phyloP scores from a whole-genome alignment of 2,888 invertebrate species.

The Ashinkailepas kermadecensis region DNA sequence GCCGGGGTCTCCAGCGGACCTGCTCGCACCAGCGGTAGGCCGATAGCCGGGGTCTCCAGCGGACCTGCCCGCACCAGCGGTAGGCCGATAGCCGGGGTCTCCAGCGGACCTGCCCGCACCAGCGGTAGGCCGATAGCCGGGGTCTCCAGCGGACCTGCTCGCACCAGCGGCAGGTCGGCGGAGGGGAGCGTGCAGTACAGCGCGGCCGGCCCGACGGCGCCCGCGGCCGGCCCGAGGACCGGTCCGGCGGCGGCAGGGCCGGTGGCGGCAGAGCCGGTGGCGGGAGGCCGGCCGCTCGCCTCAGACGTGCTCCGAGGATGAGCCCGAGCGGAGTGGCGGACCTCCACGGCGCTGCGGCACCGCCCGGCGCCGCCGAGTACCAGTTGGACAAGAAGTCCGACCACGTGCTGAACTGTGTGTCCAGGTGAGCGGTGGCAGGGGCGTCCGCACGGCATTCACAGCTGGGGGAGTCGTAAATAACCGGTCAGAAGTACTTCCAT shows the following conservation, averaged over 20 bases:
- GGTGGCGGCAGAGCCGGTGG: not conserved
- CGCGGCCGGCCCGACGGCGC: not conserved
- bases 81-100: no score
- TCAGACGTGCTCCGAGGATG: not conserved
- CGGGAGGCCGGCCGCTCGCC: not conserved
- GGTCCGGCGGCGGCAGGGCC: not conserved
- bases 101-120: no score
- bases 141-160: no score
- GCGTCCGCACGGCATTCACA: not conserved
- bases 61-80: no score
- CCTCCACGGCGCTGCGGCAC: not conserved
- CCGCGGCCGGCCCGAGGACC: not conserved
- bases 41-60: no score
- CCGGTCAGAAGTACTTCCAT: not conserved
- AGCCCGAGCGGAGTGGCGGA: constrained; percentile 1
- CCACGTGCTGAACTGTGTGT: not conserved
- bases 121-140: no score
- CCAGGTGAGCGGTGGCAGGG: not conserved
- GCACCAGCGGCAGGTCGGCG: no score
- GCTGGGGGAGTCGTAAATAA: not conserved
- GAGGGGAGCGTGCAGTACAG: no score
- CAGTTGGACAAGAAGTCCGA: not conserved
- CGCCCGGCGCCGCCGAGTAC: not conserved
- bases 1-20: no score
- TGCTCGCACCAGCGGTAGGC: no score